These are phyloP conservation scores for Dendrocincla tyrannina DNA, from an alignment of 2,797 vertebrate species.

Conservation along the genomic window DNA sequence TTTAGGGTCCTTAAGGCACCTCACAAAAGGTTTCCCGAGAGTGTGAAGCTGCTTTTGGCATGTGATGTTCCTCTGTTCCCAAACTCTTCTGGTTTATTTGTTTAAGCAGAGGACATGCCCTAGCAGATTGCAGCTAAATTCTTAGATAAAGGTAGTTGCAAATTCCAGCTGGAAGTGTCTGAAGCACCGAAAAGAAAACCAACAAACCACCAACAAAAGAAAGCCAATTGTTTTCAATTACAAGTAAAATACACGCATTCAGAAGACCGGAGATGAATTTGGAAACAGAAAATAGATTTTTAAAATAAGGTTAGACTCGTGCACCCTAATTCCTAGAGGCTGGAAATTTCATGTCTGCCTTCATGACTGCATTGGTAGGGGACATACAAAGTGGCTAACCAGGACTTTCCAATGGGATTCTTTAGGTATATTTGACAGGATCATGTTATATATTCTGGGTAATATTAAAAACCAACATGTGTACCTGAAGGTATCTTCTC, in stretches of 20 bases:
- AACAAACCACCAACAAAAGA: background rate
- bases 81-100: constrained; percentile 29
- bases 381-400: background rate
- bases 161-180: background rate
- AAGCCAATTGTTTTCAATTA: background rate
- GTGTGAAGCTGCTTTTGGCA: background rate
- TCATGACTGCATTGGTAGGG: background rate
- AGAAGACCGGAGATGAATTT: background rate
- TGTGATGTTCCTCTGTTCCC: background rate
- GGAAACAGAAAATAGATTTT: background rate
- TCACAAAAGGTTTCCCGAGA: background rate
- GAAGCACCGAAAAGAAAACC: background rate
- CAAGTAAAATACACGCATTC: background rate
- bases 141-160: constrained; percentile 9
- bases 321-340: background rate
- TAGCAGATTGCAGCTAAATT: background rate
- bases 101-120: background rate
- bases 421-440: background rate
- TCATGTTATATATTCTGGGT: background rate
- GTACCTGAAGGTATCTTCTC: background rate
- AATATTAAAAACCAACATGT: background rate
- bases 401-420: background rate
- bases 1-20: background rate
- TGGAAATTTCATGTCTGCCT: background rate
- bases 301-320: background rate